phyloP scores from a whole-genome alignment of 2,113 vertebrate genomes.

The Geococcyx californianus region DNA sequence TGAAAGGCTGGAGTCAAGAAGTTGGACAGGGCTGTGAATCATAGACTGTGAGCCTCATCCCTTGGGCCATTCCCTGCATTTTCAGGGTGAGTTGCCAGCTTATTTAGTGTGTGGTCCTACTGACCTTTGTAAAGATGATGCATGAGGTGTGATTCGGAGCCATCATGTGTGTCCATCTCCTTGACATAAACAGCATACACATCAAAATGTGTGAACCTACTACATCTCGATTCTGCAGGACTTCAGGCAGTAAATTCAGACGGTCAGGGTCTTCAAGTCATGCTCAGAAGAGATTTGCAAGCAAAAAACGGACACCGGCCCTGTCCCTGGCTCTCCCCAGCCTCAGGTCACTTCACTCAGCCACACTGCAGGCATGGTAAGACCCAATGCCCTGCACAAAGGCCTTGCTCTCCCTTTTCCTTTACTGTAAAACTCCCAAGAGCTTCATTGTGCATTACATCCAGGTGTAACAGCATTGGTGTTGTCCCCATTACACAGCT shows the following conservation, averaged over 20 bases:
- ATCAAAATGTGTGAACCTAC: fast-evolving
- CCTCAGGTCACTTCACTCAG: fast-evolving
- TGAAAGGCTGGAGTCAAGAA: background rate
- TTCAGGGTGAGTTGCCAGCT: background rate
- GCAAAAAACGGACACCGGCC: fast-evolving
- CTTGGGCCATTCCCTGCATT: fast-evolving
- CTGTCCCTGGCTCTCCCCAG: background rate
- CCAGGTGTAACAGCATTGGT: too few relatives aligned
- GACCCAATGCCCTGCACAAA: background rate
- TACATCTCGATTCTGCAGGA: background rate
- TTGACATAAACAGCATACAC: background rate
- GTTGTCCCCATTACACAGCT: background rate
- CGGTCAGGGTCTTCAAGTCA: fast-evolving
- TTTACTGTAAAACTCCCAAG: background rate
- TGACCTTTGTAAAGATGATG: background rate
- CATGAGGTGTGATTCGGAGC: background rate
- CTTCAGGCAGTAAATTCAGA: background rate
- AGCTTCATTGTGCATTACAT: background rate
- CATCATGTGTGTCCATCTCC: fast-evolving
- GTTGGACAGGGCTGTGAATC: background rate
- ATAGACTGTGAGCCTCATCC: fast-evolving
- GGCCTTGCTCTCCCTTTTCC: background rate
- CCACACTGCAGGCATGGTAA: background rate
- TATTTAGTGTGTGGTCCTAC: fast-evolving
- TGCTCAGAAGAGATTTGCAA: background rate